These are phyloP conservation scores for Hiodon tergisus DNA, from an alignment of 2,113 vertebrate species.

Conservation along the genomic window DNA sequence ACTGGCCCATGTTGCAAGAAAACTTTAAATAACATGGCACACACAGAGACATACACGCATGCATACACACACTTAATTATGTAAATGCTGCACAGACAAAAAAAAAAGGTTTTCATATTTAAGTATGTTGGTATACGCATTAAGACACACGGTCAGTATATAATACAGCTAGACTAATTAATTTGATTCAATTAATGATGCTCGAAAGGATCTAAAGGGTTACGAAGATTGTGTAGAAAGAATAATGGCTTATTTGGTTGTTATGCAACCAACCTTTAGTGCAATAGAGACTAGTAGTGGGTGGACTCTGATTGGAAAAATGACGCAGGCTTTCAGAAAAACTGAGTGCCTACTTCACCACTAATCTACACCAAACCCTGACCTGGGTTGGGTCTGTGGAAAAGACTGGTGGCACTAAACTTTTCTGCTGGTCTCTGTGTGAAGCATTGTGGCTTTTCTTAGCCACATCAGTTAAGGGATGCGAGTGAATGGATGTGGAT, in stretches of 20 bases:
- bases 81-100: neutral
- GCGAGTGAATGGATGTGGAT: neutral
- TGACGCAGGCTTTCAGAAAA: too few relatives aligned
- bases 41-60: neutral
- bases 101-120: conserved; percentile 2
- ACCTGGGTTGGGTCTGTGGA: neutral
- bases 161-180: neutral
- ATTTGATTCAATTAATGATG: conserved; percentile 9
- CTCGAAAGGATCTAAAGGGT: conserved; percentile 1
- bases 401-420: neutral
- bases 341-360: neutral
- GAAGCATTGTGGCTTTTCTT: neutral
- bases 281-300: neutral
- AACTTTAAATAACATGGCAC: conserved; percentile 4
- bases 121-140: conserved; percentile 10
- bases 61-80: neutral
- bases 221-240: conserved; percentile 9
- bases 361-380: neutral
- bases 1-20: conserved; percentile 31
- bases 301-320: neutral
- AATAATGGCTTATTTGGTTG: neutral
- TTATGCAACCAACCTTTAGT: conserved; percentile 8
- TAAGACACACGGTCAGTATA: neutral
- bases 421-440: too few relatives aligned
- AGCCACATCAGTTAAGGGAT: neutral